phyloP scores from a whole-genome alignment of 2,888 invertebrate species.

The Aethes cnicana region DNA sequence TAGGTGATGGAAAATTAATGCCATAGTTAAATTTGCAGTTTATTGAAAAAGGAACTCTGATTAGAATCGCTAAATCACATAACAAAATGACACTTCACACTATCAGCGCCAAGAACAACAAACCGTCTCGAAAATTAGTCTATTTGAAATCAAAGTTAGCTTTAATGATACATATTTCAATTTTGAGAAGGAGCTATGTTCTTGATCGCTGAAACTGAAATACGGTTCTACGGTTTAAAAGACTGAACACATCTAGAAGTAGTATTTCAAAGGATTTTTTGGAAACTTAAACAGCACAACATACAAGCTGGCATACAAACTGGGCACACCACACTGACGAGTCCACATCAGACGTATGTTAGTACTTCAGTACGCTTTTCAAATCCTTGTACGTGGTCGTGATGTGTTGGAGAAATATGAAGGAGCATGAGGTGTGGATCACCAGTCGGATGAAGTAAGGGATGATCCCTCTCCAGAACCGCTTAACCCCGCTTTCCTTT shows the following conservation, averaged over 20 bases:
- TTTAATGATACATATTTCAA: too few species aligned
- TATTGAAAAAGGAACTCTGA: background rate
- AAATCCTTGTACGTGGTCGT: conserved; percentile 83
- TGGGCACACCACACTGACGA: too few species aligned
- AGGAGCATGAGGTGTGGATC: conserved; percentile 95
- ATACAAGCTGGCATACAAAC: too few species aligned
- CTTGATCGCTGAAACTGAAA: too few species aligned
- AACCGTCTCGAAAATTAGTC: background rate
- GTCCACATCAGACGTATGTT: background rate
- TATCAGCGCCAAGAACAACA: background rate
- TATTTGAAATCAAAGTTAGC: too few species aligned
- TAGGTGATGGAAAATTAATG: conserved; percentile 17
- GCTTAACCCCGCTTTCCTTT: conserved; percentile 90
- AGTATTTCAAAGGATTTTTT: too few species aligned
- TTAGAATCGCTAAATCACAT: background rate
- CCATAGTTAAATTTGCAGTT: conserved; percentile 26
- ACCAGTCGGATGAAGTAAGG: conserved; percentile 96
- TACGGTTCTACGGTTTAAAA: too few species aligned
- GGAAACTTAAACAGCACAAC: too few species aligned
- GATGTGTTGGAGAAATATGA: conserved; percentile 95
- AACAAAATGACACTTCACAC: background rate
- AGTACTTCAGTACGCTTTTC: background rate
- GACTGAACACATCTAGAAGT: too few species aligned
- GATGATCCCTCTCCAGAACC: conserved; percentile 97
- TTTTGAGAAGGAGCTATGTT: too few species aligned